Conservation (phyloP, 2,888 invertebrate genomes). For the Ectemnius continuus region DNA sequence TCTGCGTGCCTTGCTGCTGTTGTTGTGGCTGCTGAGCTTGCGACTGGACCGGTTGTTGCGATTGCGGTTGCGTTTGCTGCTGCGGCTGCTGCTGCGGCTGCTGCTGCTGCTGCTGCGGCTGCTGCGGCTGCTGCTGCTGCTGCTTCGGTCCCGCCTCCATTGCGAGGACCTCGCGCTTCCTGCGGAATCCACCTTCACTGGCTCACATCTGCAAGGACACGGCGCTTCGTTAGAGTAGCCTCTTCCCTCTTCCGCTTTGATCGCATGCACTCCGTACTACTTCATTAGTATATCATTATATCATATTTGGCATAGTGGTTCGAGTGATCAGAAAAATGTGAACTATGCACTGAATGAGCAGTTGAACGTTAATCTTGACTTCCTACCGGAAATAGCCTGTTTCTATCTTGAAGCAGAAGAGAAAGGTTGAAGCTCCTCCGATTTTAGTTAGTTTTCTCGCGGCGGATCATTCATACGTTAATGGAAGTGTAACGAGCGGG, state of each 20-base stretch:
- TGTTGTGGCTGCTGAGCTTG: slow-evolving; percentile 74
- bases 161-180: slow-evolving; percentile 73
- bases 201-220: slow-evolving; percentile 71
- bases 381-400: too few species aligned
- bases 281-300: too few species aligned
- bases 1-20: slow-evolving; percentile 57
- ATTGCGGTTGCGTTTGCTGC: slow-evolving; percentile 60
- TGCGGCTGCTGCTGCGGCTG: slow-evolving; percentile 76
- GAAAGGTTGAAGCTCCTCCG: too few species aligned
- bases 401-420: too few species aligned
- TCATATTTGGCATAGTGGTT: too few species aligned
- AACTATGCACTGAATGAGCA: too few species aligned
- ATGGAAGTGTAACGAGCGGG: slow-evolving; percentile 15
- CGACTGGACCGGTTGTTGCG: neutral
- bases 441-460: neutral
- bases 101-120: slow-evolving; percentile 78
- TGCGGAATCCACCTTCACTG: slow-evolving; percentile 65
- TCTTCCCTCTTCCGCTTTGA: neutral
- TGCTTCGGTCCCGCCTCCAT: slow-evolving; percentile 83
- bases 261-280: neutral
- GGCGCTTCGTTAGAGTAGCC: neutral
- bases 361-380: too few species aligned
- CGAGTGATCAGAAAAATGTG: too few species aligned
- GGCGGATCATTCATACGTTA: neutral
- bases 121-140: slow-evolving; percentile 71